These are phyloP conservation scores for Hecatera dysodea DNA, from an alignment of 2,888 invertebrate genomes.

Conservation along the genomic window DNA sequence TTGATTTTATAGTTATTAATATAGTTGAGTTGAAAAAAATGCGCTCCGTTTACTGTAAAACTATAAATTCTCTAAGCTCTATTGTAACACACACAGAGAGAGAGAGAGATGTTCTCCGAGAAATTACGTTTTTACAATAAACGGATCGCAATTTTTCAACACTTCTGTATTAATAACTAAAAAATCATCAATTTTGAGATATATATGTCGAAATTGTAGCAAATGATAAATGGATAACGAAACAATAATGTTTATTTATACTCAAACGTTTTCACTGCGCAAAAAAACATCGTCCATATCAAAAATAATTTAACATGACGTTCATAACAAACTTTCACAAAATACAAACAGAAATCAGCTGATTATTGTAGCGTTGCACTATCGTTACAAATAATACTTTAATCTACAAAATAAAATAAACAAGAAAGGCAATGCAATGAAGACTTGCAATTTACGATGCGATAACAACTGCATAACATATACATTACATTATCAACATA, in stretches of 20 bases:
- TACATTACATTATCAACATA: neutral
- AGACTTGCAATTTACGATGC: conserved; percentile 3
- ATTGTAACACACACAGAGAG: too few relatives aligned
- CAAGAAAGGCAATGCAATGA: conserved; percentile 14
- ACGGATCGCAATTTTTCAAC: too few relatives aligned
- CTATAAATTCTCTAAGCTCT: too few relatives aligned
- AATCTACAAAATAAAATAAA: conserved; percentile 30
- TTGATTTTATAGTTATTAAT: too few relatives aligned
- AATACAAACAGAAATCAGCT: conserved; percentile 34
- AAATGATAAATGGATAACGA: neutral
- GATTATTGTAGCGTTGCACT: conserved; percentile 13
- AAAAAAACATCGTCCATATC: neutral
- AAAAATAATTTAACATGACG: neutral
- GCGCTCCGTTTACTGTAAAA: too few relatives aligned
- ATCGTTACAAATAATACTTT: conserved; percentile 30
- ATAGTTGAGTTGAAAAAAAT: too few relatives aligned
- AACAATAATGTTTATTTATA: conserved; percentile 28
- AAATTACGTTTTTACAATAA: too few relatives aligned
- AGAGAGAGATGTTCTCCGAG: too few relatives aligned
- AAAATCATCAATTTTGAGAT: too few relatives aligned
- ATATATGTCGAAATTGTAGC: too few relatives aligned
- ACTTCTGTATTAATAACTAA: too few relatives aligned
- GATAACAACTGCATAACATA: neutral
- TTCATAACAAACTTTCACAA: conserved; percentile 1
- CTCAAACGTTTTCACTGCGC: neutral